These are phyloP conservation scores for Axea sp. DNA, from an alignment of 2,888 invertebrate genomes.

Conservation along the genomic window DNA sequence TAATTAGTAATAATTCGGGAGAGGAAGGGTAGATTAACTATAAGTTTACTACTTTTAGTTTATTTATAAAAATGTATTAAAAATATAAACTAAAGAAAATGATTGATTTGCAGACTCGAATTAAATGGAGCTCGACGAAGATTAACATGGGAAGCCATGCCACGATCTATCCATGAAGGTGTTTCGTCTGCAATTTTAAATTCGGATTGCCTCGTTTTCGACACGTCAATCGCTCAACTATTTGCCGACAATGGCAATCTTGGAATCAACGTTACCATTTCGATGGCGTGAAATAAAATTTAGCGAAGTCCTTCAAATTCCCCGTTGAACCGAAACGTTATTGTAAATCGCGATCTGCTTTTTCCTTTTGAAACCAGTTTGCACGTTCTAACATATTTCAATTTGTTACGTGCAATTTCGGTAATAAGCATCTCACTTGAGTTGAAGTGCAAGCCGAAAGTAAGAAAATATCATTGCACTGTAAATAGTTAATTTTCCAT, in stretches of 20 bases:
- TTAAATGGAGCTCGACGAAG: slow-evolving; percentile 96
- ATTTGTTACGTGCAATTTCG: background rate
- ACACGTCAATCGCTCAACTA: slow-evolving; percentile 97
- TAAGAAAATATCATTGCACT: slow-evolving; percentile 2
- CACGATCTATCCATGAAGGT: slow-evolving; percentile 98
- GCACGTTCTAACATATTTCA: background rate
- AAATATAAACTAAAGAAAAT: too few species aligned
- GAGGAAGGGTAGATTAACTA: too few species aligned
- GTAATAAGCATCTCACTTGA: background rate
- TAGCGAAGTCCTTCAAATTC: slow-evolving; percentile 43
- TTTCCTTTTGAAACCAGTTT: background rate
- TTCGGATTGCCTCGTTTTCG: slow-evolving; percentile 99
- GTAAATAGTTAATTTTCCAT: slow-evolving; percentile 47
- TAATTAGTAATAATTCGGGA: too few species aligned
- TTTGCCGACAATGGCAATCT: slow-evolving; percentile 99
- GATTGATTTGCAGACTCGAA: slow-evolving; percentile 86
- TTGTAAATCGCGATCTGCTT: background rate
- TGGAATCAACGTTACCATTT: slow-evolving; percentile 99
- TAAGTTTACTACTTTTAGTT: too few species aligned
- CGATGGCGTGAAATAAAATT: slow-evolving; percentile 85
- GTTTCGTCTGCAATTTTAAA: slow-evolving; percentile 98
- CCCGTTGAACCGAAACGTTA: slow-evolving; percentile 5
- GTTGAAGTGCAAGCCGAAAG: background rate
- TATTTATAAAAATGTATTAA: too few species aligned
- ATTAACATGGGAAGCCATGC: slow-evolving; percentile 99